These are phyloP conservation scores for Diceros bicornis DNA, from an alignment of 2,797 vertebrate genomes.

Conservation along the genomic window DNA sequence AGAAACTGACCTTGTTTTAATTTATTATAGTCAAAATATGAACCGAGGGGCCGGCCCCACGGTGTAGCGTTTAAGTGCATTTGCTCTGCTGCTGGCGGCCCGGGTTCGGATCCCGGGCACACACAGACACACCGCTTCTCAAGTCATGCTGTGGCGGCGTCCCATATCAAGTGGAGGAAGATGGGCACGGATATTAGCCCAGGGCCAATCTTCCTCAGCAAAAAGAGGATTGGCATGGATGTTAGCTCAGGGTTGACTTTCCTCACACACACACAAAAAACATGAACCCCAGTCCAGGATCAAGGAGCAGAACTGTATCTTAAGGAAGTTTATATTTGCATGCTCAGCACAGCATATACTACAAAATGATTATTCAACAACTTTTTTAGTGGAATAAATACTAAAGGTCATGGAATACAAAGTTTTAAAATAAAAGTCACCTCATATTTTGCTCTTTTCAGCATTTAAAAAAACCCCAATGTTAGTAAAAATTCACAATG, in stretches of 20 bases:
- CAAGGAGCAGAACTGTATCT: not conserved
- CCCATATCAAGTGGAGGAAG: too few relatives aligned
- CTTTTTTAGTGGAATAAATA: slow-evolving; percentile 53
- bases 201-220: too few relatives aligned
- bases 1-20: slow-evolving; percentile 54
- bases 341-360: not conserved
- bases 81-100: too few relatives aligned
- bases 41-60: not conserved
- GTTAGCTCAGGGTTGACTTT: too few relatives aligned
- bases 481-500: slow-evolving; percentile 44
- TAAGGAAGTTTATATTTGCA: slow-evolving; percentile 21
- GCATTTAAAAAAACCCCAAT: not conserved
- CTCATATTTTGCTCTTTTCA: slow-evolving; percentile 25
- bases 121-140: too few relatives aligned
- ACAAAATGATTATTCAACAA: not conserved
- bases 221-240: too few relatives aligned
- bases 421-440: not conserved
- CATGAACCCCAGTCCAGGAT: not conserved
- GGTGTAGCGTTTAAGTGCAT: too few relatives aligned
- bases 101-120: too few relatives aligned
- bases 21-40: slow-evolving; percentile 17
- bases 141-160: too few relatives aligned
- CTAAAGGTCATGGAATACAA: slow-evolving; percentile 41
- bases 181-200: too few relatives aligned
- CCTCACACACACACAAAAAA: not conserved